Conservation (phyloP, 2,113 vertebrate species). For the Poicephalus gulielmi region DNA sequence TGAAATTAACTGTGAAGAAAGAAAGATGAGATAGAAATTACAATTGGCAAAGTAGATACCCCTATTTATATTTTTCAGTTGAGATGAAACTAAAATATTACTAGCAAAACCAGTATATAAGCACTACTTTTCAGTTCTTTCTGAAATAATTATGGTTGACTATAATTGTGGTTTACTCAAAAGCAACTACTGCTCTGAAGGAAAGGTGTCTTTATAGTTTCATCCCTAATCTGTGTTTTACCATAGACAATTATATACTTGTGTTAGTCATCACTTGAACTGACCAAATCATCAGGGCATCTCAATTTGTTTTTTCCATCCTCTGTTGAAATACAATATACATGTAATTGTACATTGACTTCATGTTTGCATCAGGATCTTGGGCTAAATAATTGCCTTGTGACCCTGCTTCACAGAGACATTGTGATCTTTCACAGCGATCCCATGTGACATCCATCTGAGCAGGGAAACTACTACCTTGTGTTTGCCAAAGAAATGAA, state of each 20-base stretch:
- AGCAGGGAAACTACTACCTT: not conserved
- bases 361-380: not conserved
- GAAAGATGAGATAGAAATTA: not conserved
- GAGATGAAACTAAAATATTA: not conserved
- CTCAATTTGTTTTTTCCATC: not conserved
- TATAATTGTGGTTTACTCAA: not conserved
- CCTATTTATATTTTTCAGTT: not conserved
- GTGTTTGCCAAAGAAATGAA: not conserved
- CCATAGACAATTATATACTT: not conserved
- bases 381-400: not conserved
- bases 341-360: not conserved
- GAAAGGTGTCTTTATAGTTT: not conserved
- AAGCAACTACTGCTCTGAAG: not conserved
- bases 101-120: not conserved
- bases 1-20: not conserved
- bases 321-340: not conserved
- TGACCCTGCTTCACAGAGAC: not conserved
- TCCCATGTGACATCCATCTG: not conserved
- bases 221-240: not conserved
- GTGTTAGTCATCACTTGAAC: not conserved
- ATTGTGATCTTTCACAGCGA: not conserved
- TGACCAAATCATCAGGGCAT: not conserved
- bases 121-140: not conserved
- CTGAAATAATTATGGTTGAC: not conserved
- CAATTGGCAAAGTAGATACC: not conserved